phyloP scores from a whole-genome alignment of 2,113 vertebrate genomes.

The Callocephalon fimbriatum region DNA sequence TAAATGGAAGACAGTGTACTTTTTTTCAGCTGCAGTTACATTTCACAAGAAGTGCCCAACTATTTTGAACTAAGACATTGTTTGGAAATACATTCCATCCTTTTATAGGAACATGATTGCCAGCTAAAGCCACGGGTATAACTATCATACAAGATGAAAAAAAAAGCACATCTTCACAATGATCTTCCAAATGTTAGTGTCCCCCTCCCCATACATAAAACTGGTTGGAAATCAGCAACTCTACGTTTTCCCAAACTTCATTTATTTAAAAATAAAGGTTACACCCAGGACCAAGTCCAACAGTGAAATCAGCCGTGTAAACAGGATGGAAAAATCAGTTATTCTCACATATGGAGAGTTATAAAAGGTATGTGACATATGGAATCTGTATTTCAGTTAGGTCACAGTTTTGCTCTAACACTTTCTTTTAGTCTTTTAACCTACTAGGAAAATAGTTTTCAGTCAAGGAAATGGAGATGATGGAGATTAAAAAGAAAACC shows the following conservation, averaged over 20 bases:
- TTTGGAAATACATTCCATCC: constrained; percentile 36
- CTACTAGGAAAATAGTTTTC: not conserved
- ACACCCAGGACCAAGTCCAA: constrained; percentile 55
- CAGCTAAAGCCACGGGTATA: not conserved
- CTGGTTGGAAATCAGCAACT: not conserved
- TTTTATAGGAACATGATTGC: not conserved
- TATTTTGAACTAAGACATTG: constrained; percentile 47
- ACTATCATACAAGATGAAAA: not conserved
- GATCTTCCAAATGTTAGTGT: not conserved
- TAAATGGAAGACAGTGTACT: constrained; percentile 23
- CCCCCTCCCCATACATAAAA: not conserved
- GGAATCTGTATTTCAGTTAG: constrained; percentile 25
- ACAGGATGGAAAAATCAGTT: constrained; percentile 54
- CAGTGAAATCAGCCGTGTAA: constrained; percentile 63
- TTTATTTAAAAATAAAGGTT: constrained; percentile 56
- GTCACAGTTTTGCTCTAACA: constrained; percentile 14
- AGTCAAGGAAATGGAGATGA: not conserved
- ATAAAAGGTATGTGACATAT: constrained; percentile 37
- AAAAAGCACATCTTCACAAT: not conserved
- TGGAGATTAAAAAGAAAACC: not conserved
- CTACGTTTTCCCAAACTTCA: constrained; percentile 15
- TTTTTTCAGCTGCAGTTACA: constrained; percentile 1
- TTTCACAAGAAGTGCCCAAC: constrained; percentile 11
- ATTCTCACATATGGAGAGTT: constrained; percentile 18
- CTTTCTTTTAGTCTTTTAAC: constrained; percentile 35